Percentiles rank a stretch among this genome's conserved stretches.
These are phyloP conservation scores for Vidua macroura DNA, from an alignment of 2,113 vertebrate genomes.

Conservation along the genomic window DNA sequence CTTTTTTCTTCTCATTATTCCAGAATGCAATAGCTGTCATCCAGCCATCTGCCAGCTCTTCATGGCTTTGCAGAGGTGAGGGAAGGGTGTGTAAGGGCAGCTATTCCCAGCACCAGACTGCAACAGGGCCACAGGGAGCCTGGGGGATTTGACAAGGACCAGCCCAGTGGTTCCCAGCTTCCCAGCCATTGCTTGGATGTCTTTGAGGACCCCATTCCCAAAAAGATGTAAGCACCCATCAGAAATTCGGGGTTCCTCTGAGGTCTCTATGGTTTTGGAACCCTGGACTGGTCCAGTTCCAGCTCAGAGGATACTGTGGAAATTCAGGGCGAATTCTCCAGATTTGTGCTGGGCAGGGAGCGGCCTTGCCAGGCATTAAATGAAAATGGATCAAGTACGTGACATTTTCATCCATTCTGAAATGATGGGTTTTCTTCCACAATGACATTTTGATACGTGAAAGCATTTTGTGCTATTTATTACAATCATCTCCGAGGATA, in stretches of 20 bases:
- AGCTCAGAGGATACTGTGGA: accelerated
- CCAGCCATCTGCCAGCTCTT: not conserved
- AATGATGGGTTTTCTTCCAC: not conserved
- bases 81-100: not conserved
- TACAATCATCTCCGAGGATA: not conserved
- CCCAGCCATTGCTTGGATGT: accelerated
- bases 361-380: not conserved
- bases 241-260: not conserved
- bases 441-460: not conserved
- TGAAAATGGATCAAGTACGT: not conserved
- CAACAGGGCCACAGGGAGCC: not conserved
- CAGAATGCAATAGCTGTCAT: not conserved
- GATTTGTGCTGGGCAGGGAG: not conserved
- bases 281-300: too few species aligned
- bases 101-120: not conserved
- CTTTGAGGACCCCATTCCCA: accelerated
- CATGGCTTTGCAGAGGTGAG: not conserved
- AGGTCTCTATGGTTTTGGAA: not conserved
- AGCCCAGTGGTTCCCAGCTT: not conserved
- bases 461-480: not conserved
- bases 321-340: not conserved
- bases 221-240: not conserved
- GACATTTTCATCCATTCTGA: not conserved
- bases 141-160: accelerated
- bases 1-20: not conserved